These are phyloP conservation scores for Drosophila truncata DNA, from an alignment of 1,140 invertebrate genomes.

Conservation along the genomic window DNA sequence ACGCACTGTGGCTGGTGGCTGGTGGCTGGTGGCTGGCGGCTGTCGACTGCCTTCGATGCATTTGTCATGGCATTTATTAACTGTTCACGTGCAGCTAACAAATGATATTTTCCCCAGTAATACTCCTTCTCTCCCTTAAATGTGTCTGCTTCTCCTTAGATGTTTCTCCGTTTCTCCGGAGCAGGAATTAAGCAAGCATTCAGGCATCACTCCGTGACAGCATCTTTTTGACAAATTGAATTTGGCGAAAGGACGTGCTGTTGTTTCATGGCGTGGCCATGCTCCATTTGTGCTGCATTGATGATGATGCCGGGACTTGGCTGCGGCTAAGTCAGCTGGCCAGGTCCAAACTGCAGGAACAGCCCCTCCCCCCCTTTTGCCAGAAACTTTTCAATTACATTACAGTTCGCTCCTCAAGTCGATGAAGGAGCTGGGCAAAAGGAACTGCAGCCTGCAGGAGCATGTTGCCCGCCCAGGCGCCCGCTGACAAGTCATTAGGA, in stretches of 20 bases:
- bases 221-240: constrained; percentile 83
- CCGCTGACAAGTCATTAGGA: constrained; percentile 80
- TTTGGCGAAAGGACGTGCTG: constrained; percentile 73
- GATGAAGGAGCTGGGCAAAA: constrained; percentile 24
- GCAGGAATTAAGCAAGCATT: constrained; percentile 79
- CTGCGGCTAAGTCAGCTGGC: constrained; percentile 45
- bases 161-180: constrained; percentile 1
- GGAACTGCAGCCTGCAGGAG: not conserved
- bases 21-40: constrained; percentile 10
- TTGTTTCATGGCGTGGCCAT: constrained; percentile 71
- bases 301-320: constrained; percentile 49
- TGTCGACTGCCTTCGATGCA: constrained; percentile 65
- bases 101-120: constrained; percentile 48
- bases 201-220: constrained; percentile 76
- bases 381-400: constrained; percentile 80
- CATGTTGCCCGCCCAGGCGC: constrained; percentile 52
- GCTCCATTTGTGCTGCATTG: constrained; percentile 76
- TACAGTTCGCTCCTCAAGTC: constrained; percentile 64
- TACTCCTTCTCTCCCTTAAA: not conserved
- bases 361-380: constrained; percentile 22
- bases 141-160: not conserved
- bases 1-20: constrained; percentile 55
- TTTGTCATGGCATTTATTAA: constrained; percentile 78
- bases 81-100: constrained; percentile 75
- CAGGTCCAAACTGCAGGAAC: not conserved